Evolutionary conservation across 1,140 invertebrate genomes (phyloP), one percentile per base, ranked within the genome.

Genomic region (Belonocnema kinseyi): DNA sequence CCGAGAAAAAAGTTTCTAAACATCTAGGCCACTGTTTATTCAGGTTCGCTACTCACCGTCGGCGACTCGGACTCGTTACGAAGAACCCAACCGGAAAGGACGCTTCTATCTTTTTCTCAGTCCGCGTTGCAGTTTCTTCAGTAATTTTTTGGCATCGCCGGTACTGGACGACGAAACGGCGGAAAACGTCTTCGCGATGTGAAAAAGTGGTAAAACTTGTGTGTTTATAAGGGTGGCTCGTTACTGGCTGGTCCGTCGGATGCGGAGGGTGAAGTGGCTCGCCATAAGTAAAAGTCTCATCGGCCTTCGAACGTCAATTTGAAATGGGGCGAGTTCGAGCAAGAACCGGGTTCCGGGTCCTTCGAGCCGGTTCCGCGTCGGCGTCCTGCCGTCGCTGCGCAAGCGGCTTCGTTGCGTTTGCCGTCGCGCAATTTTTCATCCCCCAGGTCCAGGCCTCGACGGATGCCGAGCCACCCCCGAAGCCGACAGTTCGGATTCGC

Each of bases 281-380:
- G 75, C 73, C 72, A 77, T 78, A 82, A 72, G 77, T 80, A 78
- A 77, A 83, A 83, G 73, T 82, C 82, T 82, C 77, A 76, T 77
- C 77, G 79, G 74, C 78, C 79, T 83, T 80, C 75, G 73, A 77
- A 79, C 73, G 79, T 78, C 40, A 21, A 61, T 80, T 82, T 80
- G 82, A 84, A 84, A 86, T 78, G 82, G 82, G 81, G 79, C 81
- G 77, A 78, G 61, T 78, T 75, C 77, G 73, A 81, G 71, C 76
- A 84, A 66, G 81, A 74, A 85, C 83, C 86, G 83, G 85, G 86
- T 88, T 88, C 86, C 86, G 87, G 87, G 82, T 87, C 79, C 82
- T 86, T 80, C 78, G 80, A 73, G 83, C 79, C 77, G 74, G 72
- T 26, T 76, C 76, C 50, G 88, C 87, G 89, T 89, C 88, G 86